Conservation (phyloP, 2,113 vertebrate species). For the Ophiodon elongatus region DNA sequence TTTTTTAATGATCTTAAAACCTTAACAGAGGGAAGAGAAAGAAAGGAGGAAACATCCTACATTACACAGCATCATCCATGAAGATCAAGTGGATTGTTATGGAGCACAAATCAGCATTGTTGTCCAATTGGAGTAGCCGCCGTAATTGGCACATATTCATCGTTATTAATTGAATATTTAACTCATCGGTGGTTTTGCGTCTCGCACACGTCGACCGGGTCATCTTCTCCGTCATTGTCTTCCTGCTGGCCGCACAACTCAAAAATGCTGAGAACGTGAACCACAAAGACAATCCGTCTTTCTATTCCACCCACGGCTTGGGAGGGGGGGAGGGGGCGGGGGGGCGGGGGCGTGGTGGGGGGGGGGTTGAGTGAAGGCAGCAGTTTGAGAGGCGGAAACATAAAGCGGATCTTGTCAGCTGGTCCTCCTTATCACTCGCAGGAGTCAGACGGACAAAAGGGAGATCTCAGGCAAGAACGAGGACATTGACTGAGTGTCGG, state of each 20-base stretch:
- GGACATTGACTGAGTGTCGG: not conserved
- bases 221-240: not conserved
- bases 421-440: slow-evolving; percentile 35
- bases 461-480: slow-evolving; percentile 21
- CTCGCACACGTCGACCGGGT: not conserved
- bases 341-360: no score
- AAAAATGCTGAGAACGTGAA: not conserved
- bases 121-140: not conserved
- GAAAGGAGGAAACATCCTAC: no score
- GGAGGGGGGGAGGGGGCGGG: no score
- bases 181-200: not conserved
- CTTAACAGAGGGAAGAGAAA: no score
- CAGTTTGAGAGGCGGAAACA: not conserved
- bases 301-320: not conserved
- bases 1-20: no score
- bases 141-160: not conserved
- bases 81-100: not conserved
- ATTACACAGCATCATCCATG: not conserved
- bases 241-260: not conserved
- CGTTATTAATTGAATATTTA: not conserved
- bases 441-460: slow-evolving; percentile 9
- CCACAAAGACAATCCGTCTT: not conserved
- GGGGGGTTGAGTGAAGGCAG: not conserved
- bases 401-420: slow-evolving; percentile 36
- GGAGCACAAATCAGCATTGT: not conserved